Evolutionary conservation across 2,888 invertebrate species (phyloP).

Genomic region (Drosophila sordidapex): DNA sequence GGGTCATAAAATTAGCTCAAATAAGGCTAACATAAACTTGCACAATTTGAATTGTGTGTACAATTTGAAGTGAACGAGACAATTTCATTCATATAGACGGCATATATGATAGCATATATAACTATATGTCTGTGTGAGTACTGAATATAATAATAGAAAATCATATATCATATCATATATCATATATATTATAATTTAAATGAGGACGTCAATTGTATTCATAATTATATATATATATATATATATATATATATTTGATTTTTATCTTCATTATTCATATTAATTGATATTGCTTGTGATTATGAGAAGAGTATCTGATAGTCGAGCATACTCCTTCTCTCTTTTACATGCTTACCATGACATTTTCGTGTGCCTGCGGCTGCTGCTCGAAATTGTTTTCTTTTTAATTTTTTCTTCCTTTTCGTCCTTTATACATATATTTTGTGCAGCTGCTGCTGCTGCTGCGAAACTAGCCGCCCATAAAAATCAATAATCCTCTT

Average conservation of each 20-base stretch:
- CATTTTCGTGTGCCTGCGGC: slow-evolving; percentile 58
- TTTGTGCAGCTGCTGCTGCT: background rate
- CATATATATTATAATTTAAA: background rate
- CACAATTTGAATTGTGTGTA: too few relatives aligned
- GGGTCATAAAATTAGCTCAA: slow-evolving; percentile 7
- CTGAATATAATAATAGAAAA: background rate
- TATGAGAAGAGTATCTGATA: background rate
- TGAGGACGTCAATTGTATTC: background rate
- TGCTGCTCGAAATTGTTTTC: slow-evolving; percentile 48
- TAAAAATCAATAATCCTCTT: slow-evolving; percentile 77
- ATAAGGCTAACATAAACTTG: slow-evolving; percentile 3
- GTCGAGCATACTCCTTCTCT: background rate
- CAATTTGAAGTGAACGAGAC: background rate
- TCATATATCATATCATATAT: background rate
- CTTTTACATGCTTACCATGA: slow-evolving; percentile 30
- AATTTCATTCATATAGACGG: background rate
- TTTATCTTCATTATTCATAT: background rate
- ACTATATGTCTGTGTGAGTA: background rate
- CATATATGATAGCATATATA: background rate
- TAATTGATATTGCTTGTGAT: background rate
- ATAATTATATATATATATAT: background rate
- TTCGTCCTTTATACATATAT: slow-evolving; percentile 7
- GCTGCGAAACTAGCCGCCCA: slow-evolving; percentile 39
- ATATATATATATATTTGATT: background rate
- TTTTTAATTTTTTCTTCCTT: slow-evolving; percentile 22